Base-by-base conservation (phyloP, 2,888 invertebrate genomes). In the Teleogryllus oceanicus region DNA sequence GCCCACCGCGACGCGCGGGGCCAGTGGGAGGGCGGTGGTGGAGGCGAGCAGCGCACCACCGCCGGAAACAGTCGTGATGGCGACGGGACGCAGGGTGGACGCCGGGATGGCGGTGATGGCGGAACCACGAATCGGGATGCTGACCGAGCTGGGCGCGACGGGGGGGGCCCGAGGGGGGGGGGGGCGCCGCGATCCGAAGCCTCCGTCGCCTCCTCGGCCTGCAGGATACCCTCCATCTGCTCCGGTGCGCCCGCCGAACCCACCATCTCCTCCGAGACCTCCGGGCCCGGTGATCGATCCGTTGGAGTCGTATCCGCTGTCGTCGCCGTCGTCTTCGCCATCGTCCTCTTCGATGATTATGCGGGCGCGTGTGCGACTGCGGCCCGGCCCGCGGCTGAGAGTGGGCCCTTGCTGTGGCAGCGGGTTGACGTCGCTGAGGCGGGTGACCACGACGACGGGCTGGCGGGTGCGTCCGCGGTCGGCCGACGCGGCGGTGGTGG, bases 341-440 rank as follows among this genome's bases (percentile, higher is more conserved):
- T 76, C 77, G 1, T 76, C 79, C 50, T 18, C 76, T 21, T 79
- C 79, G 51, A 49, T 75, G n/a, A 62, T 12, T 10, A 16, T 20
- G 21, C 13, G 24, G 0, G 13, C 49, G 16, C 37, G 77, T 2
- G 49, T 21, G 51, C 21, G 50, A 16, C 74, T 74, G 51, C 62
- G 50, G 8, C 62, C 62, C 1, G 13, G n/a, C 4, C 62, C 62
- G 5, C 62, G 62, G n/a, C n/a, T 62, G 13, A 62, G n/a, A 3
- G 62, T 62, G n/a, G n/a, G n/a, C n/a, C n/a, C 87, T 94, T 94
- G 75, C 92, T 90, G 0, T 89, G 21, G 88, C 12, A 93, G 86
- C 0, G 93, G 93, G 85, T 93, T 93, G 83, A 92, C 90, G 83
- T 93, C 93, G 83, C 93, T 93, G 82, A 92, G 89, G 85, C 92